Percentiles rank a stretch among this genome's conserved stretches.
phyloP scores from a whole-genome alignment of 1,140 invertebrate species.

The Euura saliciscinereae region DNA sequence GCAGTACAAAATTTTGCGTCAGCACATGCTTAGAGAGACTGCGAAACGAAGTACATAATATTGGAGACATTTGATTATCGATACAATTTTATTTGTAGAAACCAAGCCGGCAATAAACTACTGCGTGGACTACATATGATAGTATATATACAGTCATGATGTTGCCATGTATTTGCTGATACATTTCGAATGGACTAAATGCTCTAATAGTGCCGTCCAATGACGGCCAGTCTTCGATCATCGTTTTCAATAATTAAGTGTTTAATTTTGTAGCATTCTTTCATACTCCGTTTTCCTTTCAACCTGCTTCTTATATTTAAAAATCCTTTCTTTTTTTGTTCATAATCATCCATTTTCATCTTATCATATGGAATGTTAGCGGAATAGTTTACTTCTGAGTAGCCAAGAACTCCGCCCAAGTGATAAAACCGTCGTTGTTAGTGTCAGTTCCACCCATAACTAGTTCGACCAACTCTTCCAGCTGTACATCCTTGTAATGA shows the following conservation, averaged over 20 bases:
- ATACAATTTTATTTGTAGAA: too few relatives aligned
- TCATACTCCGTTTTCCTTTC: too few relatives aligned
- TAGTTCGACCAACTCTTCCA: not conserved
- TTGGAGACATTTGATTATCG: too few relatives aligned
- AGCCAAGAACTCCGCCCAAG: not conserved
- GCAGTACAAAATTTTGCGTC: too few relatives aligned
- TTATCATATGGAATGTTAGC: not conserved
- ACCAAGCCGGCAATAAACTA: not conserved
- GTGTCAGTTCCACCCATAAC: not conserved
- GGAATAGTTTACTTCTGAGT: not conserved
- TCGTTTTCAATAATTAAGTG: not conserved
- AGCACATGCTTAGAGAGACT: too few relatives aligned
- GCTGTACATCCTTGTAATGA: not conserved
- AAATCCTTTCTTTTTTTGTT: not conserved
- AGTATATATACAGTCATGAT: not conserved
- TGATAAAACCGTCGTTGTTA: not conserved
- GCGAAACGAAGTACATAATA: too few relatives aligned
- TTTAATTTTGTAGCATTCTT: not conserved
- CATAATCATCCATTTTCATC: not conserved
- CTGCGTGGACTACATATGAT: not conserved
- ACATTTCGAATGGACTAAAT: not conserved
- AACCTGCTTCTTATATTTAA: too few relatives aligned
- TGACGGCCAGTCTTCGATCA: not conserved
- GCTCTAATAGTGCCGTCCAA: not conserved
- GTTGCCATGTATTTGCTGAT: not conserved